Evolutionary conservation across 2,888 invertebrate genomes (phyloP).

Genomic region (Polymixis flavicincta): DNA sequence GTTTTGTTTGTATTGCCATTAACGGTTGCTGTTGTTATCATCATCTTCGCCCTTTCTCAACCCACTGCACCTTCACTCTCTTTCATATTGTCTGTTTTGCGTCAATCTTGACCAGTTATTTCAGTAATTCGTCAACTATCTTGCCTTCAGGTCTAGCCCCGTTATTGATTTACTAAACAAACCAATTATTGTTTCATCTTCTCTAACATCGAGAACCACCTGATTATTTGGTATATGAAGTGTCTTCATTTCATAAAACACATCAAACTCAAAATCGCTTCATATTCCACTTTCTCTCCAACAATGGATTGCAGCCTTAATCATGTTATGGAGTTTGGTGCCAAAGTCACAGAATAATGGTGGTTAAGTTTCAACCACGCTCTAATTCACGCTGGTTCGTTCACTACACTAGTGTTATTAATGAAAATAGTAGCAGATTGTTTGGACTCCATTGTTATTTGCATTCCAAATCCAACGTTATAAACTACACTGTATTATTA

Average conservation of each 20-base stretch:
- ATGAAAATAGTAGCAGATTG: conserved; percentile 72
- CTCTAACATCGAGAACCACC: background rate
- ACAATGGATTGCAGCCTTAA: conserved; percentile 67
- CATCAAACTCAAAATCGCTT: conserved; percentile 37
- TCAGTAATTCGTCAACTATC: background rate
- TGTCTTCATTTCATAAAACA: background rate
- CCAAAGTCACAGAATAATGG: conserved; percentile 79
- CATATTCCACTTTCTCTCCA: conserved; percentile 1
- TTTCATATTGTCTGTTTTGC: background rate
- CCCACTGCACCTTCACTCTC: no score
- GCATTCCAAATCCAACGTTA: conserved; percentile 33
- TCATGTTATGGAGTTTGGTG: conserved; percentile 78
- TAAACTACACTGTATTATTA: conserved; percentile 31
- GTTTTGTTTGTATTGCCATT: background rate
- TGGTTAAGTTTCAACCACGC: conserved; percentile 77
- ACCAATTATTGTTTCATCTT: background rate
- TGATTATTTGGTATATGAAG: background rate
- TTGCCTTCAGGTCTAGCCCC: background rate
- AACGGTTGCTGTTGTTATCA: background rate
- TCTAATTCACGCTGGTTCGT: conserved; percentile 76
- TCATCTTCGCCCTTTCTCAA: background rate
- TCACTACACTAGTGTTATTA: conserved; percentile 73
- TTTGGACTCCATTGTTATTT: conserved; percentile 60
- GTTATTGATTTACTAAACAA: background rate
- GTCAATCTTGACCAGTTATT: background rate